Evolutionary conservation across 2,113 vertebrate species (phyloP).

Genomic region (Xenopus laevis): DNA sequence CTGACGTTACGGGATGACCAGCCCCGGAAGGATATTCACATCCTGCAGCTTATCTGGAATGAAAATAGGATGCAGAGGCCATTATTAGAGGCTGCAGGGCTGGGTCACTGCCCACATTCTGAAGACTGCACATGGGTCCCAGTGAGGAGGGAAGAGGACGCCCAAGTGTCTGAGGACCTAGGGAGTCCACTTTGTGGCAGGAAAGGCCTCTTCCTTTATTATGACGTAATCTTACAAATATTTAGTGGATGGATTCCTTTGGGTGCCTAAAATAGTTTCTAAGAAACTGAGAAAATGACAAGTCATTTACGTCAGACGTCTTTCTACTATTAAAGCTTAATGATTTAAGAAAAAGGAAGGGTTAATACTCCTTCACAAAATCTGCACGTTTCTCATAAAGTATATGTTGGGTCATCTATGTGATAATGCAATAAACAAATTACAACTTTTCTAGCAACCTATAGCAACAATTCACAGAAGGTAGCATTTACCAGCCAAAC

Average conservation of each 20-base stretch:
- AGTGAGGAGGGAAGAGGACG: constrained; percentile 22
- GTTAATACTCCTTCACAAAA: too few species aligned
- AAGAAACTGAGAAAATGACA: neutral
- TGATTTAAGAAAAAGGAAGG: too few species aligned
- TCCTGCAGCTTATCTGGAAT: constrained; percentile 17
- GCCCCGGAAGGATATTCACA: constrained; percentile 17
- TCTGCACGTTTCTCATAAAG: too few species aligned
- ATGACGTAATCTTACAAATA: constrained; percentile 13
- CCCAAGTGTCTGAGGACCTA: constrained; percentile 28
- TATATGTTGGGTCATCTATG: too few species aligned
- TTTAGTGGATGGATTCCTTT: neutral
- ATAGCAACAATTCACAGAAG: too few species aligned
- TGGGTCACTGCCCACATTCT: neutral
- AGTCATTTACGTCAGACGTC: neutral
- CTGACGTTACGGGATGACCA: constrained; percentile 8
- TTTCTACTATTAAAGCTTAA: too few species aligned
- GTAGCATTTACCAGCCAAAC: too few species aligned
- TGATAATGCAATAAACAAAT: too few species aligned
- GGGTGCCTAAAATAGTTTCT: constrained; percentile 17
- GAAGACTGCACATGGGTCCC: neutral
- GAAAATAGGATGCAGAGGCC: neutral
- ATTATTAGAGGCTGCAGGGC: neutral
- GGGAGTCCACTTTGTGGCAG: constrained; percentile 23
- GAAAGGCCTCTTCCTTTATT: constrained; percentile 33
- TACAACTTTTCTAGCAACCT: too few species aligned